Conservation (phyloP, 1,140 invertebrate genomes). For the Cydia fagiglandana region DNA sequence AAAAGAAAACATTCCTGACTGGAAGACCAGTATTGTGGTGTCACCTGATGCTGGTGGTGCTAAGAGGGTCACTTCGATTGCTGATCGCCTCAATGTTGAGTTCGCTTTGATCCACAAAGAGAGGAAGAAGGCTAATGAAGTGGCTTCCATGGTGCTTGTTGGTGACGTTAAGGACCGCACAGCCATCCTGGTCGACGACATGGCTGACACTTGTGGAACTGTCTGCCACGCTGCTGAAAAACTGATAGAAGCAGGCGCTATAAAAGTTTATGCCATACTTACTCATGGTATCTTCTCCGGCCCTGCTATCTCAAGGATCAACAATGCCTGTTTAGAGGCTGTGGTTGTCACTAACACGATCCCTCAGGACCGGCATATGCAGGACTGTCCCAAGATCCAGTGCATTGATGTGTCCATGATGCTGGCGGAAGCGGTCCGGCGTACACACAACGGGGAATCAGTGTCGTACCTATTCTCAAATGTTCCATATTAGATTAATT, state of each 20-base stretch:
- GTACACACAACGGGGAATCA: constrained; percentile 98
- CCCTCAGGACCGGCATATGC: constrained; percentile 98
- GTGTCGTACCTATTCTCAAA: constrained; percentile 97
- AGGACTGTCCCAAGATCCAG: constrained; percentile 95
- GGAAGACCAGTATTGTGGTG: constrained; percentile 98
- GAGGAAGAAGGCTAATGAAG: constrained; percentile 98
- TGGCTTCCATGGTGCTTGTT: constrained; percentile 98
- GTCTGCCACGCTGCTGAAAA: constrained; percentile 99
- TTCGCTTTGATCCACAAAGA: constrained; percentile 99
- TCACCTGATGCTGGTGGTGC: constrained; percentile 99
- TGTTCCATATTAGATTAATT: constrained; percentile 88
- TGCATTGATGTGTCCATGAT: constrained; percentile 99
- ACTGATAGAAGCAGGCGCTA: constrained; percentile 96
- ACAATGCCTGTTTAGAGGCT: constrained; percentile 98
- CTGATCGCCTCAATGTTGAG: constrained; percentile 97
- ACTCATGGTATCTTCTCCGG: constrained; percentile 99
- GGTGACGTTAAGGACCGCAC: constrained; percentile 98
- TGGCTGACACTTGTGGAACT: constrained; percentile 99
- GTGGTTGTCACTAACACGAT: constrained; percentile 99
- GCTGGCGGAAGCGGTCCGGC: constrained; percentile 96
- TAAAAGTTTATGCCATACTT: constrained; percentile 97
- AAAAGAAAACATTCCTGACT: constrained; percentile 98
- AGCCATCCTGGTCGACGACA: constrained; percentile 99
- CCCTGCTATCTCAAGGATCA: constrained; percentile 97
- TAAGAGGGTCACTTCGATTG: constrained; percentile 85